Conservation (phyloP, 2,888 invertebrate genomes). For the Cacoxenus indagator region DNA sequence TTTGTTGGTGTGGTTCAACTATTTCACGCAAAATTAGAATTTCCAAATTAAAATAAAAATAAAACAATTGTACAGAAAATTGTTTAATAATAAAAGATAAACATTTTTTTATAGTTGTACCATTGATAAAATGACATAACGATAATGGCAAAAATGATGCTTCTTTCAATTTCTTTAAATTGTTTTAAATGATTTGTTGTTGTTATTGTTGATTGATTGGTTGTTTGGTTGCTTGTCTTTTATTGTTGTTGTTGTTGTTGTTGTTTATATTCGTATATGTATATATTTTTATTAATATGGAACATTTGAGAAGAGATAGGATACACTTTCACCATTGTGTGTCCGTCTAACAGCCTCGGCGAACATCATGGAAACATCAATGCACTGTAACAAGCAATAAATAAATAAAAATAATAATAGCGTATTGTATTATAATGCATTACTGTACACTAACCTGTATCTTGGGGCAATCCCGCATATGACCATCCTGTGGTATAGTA, state of each 20-base stretch:
- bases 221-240: conserved; percentile 16
- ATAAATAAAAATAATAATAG: no score
- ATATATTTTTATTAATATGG: conserved; percentile 78
- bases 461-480: conserved; percentile 86
- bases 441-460: conserved; percentile 74
- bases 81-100: neutral
- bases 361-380: conserved; percentile 99
- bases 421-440: neutral
- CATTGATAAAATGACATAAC: conserved; percentile 41
- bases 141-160: conserved; percentile 52
- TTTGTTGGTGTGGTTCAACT: neutral
- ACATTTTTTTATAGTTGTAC: neutral
- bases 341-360: conserved; percentile 99
- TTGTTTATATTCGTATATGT: conserved; percentile 6
- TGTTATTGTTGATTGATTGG: conserved; percentile 30
- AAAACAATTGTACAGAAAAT: conserved; percentile 37
- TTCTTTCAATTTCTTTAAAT: conserved; percentile 27
- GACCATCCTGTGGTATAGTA: conserved; percentile 90
- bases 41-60: conserved; percentile 50
- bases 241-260: conserved; percentile 22
- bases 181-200: conserved; percentile 28
- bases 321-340: conserved; percentile 98
- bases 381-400: conserved; percentile 78
- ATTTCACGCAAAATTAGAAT: conserved; percentile 39
- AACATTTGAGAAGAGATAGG: conserved; percentile 98